Evolutionary conservation across 2,888 invertebrate genomes (phyloP).

Genomic region (Chrysolina oricalcia): DNA sequence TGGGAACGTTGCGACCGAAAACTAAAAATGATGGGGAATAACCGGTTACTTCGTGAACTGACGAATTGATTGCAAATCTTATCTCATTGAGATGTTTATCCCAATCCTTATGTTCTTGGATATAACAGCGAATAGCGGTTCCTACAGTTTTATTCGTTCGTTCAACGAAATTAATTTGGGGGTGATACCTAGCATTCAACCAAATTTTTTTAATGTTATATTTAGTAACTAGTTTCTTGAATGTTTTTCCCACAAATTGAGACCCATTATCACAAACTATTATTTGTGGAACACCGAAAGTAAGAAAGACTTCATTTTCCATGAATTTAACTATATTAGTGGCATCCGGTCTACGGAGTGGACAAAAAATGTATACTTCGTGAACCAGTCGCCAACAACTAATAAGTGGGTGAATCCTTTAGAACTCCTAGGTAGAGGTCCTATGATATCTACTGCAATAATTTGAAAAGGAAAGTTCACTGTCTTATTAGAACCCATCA

Average conservation of each 20-base stretch:
- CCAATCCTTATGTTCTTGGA: slow-evolving; percentile 51
- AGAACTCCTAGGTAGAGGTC: slow-evolving; percentile 13
- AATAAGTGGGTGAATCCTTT: background rate
- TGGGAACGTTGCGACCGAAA: no score
- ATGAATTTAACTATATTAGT: slow-evolving; percentile 4
- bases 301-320: no score
- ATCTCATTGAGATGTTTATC: slow-evolving; percentile 57
- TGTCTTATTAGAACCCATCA: no score
- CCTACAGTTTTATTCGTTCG: slow-evolving; percentile 60
- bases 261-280: slow-evolving; percentile 20
- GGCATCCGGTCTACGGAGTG: slow-evolving; percentile 10
- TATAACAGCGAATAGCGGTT: slow-evolving; percentile 57
- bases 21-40: no score
- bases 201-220: slow-evolving; percentile 35
- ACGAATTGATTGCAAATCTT: slow-evolving; percentile 56
- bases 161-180: slow-evolving; percentile 63
- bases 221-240: no score
- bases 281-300: slow-evolving; percentile 11
- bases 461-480: no score
- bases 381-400: no score
- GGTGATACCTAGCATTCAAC: slow-evolving; percentile 58
- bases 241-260: no score
- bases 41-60: no score
- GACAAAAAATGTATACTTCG: background rate
- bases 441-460: background rate